phyloP scores from a whole-genome alignment of 92 coral and sea anemone species.

The Epizoanthus ramosus region DNA sequence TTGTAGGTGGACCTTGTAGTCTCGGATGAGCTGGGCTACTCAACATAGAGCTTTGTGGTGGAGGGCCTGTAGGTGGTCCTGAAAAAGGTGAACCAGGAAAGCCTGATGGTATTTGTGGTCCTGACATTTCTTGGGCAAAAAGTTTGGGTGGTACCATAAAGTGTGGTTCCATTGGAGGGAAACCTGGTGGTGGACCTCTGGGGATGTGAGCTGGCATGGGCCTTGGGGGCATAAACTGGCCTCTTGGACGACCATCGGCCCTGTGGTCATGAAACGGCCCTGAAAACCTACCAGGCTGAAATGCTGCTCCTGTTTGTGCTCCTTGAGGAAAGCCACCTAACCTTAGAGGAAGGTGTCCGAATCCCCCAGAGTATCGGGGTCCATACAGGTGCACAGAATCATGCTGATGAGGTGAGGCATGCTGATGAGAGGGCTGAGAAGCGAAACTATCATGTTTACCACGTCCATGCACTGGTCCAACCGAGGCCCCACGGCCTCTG shows the following conservation, averaged over 20 bases:
- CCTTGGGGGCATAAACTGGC: constrained; percentile 23
- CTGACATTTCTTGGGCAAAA: too few relatives aligned
- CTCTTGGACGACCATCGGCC: neutral
- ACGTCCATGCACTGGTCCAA: neutral
- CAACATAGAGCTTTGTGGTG: neutral
- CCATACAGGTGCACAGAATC: neutral
- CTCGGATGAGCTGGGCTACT: neutral
- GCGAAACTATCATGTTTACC: neutral
- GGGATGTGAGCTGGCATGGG: neutral
- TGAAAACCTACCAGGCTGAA: constrained; percentile 23
- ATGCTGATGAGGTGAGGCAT: neutral
- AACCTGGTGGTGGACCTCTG: constrained; percentile 24
- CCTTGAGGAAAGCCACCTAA: neutral
- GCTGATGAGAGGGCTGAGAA: neutral
- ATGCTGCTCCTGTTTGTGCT: neutral
- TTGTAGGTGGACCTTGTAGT: neutral
- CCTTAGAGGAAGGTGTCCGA: constrained; percentile 18
- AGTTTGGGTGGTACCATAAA: neutral
- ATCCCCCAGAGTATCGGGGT: constrained; percentile 6
- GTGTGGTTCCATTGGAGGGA: neutral
- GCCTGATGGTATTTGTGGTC: neutral
- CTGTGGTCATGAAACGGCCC: neutral
- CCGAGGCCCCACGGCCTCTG: too few relatives aligned
- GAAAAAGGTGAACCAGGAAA: neutral
- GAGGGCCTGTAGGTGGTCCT: neutral